These are phyloP conservation scores for Lepus americanus DNA, from an alignment of 2,113 vertebrate species.

Conservation along the genomic window DNA sequence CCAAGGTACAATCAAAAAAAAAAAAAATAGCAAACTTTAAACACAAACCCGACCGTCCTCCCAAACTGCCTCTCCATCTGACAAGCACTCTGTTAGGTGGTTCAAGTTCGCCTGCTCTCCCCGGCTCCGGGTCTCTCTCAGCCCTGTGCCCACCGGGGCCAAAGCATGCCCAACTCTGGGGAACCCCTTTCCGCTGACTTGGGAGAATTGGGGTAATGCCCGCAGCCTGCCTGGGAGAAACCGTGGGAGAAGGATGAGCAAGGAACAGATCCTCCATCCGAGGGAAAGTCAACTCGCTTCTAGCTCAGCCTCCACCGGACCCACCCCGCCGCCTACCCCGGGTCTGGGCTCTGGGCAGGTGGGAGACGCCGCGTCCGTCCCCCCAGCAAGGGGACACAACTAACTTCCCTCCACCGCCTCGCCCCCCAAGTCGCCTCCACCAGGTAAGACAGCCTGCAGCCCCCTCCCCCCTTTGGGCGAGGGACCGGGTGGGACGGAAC, in stretches of 20 bases:
- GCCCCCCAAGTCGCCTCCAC: neutral
- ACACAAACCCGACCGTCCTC: neutral
- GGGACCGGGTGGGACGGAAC: neutral
- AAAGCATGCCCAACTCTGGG: constrained; percentile 62
- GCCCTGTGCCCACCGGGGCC: neutral
- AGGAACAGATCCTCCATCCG: neutral
- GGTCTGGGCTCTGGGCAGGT: constrained; percentile 66
- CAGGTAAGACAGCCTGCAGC: neutral
- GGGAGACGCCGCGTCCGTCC: neutral
- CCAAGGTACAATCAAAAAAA: neutral
- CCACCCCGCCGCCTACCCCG: neutral
- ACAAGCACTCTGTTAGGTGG: neutral
- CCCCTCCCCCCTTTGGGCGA: constrained; percentile 32
- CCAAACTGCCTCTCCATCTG: constrained; percentile 8
- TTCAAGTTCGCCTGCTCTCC: neutral
- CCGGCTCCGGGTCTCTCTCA: neutral
- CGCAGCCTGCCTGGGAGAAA: neutral
- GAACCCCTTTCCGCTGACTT: constrained; percentile 34
- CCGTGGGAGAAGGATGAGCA: neutral
- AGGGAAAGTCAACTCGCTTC: constrained; percentile 28
- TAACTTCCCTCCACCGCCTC: constrained; percentile 52
- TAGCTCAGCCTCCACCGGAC: neutral
- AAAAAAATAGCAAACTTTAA: constrained; percentile 59
- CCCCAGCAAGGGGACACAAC: neutral
- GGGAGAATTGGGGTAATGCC: constrained; percentile 6